Evolutionary conservation across 2,797 vertebrate genomes (phyloP).

Genomic region (Falco rusticolus): DNA sequence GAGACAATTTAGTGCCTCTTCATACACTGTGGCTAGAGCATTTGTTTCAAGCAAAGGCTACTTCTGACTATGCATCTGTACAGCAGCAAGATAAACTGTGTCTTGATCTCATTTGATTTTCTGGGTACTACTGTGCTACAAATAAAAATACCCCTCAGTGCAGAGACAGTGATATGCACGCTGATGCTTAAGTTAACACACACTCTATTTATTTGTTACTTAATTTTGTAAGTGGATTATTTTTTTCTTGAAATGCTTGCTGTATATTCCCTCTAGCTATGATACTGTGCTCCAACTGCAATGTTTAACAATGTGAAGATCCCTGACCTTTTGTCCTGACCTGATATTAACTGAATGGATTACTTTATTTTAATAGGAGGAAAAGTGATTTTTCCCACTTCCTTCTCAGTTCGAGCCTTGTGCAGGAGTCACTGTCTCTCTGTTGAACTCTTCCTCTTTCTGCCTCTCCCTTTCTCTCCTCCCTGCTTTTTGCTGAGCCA

Average conservation of each 20-base stretch:
- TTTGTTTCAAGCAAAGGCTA: not conserved
- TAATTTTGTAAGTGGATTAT: not conserved
- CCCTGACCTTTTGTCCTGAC: slow-evolving; percentile 56
- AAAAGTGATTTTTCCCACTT: slow-evolving; percentile 59
- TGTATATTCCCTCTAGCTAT: not conserved
- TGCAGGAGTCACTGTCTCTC: not conserved
- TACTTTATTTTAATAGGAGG: slow-evolving; percentile 41
- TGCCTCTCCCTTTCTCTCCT: not conserved
- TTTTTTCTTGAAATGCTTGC: slow-evolving; percentile 20
- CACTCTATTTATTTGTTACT: not conserved
- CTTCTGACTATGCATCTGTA: not conserved
- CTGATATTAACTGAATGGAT: slow-evolving; percentile 2
- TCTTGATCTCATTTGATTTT: not conserved
- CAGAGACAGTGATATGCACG: not conserved
- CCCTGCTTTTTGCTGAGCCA: not conserved
- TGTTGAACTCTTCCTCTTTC: not conserved
- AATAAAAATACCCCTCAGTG: not conserved
- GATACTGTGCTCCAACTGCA: not conserved
- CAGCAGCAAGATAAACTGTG: not conserved
- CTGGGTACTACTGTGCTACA: not conserved
- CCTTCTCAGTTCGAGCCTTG: not conserved
- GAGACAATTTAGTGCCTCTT: not conserved
- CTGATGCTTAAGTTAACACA: not conserved
- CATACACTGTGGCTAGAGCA: not conserved
- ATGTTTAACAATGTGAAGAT: slow-evolving; percentile 29